Base-by-base conservation (phyloP, 2,797 vertebrate species). In the Chelidonichthys spinosus region DNA sequence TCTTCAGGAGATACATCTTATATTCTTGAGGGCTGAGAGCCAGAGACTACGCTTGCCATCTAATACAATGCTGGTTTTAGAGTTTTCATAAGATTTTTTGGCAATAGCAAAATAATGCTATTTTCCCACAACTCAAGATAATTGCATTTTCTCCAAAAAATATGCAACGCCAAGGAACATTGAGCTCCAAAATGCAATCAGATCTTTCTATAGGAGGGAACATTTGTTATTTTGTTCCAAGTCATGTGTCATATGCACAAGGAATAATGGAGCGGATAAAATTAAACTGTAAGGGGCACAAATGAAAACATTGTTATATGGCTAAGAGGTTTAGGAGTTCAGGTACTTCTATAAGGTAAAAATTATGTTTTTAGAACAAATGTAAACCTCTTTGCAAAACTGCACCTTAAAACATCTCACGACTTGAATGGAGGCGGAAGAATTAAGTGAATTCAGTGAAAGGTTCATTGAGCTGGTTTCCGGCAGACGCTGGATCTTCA, bases 391-490 rank as follows among this genome's bases (percentile, higher is more conserved):
- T 78, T 87, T 72, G 74, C 61, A 64, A 84, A 77, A 53, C 47
- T 67, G 36, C 11, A 43, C 62, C 50, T 55, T 83, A 64, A 81
- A 88, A 84, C 69, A 80, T 87, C 71, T 55, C 40, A 32, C 50
- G 63, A 60, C 75, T 79, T 80, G 37, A 35, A 81, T 87, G 59
- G 55, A 78, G 66, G 61, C 65, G 70, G 64, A 82, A 83, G 83
- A 78, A 79, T 78, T 69, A 2, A 65, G 52, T 76, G 73, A 78
- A 70, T 81, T 76, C 17, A 33, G 53, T 83, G 80, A 89, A 87
- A 78, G 88, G 85, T 83, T 90, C 81, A 87, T 40, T 71, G 79
- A 81, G n/a, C 46, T 42, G 49, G 65, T 63, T 71, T 86, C 77
- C 54, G 46, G 66, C 60, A 77, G 76, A 59, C 76, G 43, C 73